These are phyloP conservation scores for Patella pellucida DNA, from an alignment of 2,888 invertebrate genomes.

Conservation along the genomic window DNA sequence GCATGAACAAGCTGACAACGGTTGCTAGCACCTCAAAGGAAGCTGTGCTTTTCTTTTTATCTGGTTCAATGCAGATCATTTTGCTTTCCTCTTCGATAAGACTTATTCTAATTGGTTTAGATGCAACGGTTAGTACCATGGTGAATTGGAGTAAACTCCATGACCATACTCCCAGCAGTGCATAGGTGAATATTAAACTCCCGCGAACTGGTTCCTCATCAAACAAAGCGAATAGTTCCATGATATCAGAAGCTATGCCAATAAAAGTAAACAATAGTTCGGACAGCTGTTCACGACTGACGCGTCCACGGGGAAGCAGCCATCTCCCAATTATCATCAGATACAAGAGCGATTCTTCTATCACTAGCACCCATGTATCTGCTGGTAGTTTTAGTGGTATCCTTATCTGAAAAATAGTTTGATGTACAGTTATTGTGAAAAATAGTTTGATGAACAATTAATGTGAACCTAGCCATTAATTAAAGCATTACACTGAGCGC, in stretches of 20 bases:
- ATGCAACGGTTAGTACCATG: conserved; percentile 47
- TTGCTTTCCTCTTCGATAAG: neutral
- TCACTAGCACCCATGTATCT: conserved; percentile 42
- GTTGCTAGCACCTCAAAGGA: conserved; percentile 25
- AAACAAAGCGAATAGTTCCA: conserved; percentile 51
- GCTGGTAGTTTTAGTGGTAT: conserved; percentile 22
- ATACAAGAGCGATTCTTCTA: conserved; percentile 44
- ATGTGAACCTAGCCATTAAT: no score
- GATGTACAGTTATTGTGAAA: no score
- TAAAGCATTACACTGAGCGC: no score
- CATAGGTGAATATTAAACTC: conserved; percentile 58
- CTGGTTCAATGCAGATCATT: conserved; percentile 9
- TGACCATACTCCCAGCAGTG: conserved; percentile 62
- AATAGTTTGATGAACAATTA: no score
- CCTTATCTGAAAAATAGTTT: neutral
- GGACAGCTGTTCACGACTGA: conserved; percentile 60
- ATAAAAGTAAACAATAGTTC: conserved; percentile 66
- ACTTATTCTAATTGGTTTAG: conserved; percentile 14
- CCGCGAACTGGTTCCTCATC: conserved; percentile 48
- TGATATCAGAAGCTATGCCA: conserved; percentile 62
- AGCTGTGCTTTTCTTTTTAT: neutral
- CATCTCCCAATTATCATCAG: conserved; percentile 41
- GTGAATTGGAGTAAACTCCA: conserved; percentile 66
- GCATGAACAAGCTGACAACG: conserved; percentile 37
- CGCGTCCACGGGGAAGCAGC: conserved; percentile 41